A percentile compares a stretch with the other conserved stretches of the same genome.
phyloP scores from a whole-genome alignment of 2,888 invertebrate genomes.

The Eretmocerus hayati region DNA sequence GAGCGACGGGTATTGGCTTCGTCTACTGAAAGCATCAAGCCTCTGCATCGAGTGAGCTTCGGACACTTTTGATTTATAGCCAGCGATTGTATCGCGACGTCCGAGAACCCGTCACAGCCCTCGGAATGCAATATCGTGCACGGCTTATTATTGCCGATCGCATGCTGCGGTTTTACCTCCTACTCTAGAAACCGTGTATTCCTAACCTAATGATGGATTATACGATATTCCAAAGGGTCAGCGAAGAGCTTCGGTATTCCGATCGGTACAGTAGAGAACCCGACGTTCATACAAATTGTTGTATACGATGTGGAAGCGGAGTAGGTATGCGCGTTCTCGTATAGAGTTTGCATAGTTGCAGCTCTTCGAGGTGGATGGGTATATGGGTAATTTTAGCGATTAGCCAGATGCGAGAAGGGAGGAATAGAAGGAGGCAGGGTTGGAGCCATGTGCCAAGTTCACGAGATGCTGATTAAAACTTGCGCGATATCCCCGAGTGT shows the following conservation, averaged over 20 bases:
- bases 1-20: no score
- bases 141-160: slow-evolving; percentile 4
- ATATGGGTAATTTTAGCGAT: neutral
- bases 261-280: no score
- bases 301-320: no score
- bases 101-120: neutral
- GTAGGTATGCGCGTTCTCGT: neutral
- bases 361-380: neutral
- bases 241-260: no score
- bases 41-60: slow-evolving; percentile 1
- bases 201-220: slow-evolving; percentile 12
- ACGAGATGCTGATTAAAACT: no score
- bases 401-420: neutral
- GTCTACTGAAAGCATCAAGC: neutral
- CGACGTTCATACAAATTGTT: no score
- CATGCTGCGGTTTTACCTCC: slow-evolving; percentile 5
- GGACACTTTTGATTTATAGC: slow-evolving; percentile 18
- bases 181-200: no score
- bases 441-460: no score
- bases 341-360: neutral
- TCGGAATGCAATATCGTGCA: slow-evolving; percentile 14
- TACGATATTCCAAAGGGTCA: no score
- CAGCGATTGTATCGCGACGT: slow-evolving; percentile 7
- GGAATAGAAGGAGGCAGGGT: neutral
- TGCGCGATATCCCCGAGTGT: no score